Evolutionary conservation across 1,140 invertebrate genomes (phyloP).

Genomic region (Heliothis subflexa): DNA sequence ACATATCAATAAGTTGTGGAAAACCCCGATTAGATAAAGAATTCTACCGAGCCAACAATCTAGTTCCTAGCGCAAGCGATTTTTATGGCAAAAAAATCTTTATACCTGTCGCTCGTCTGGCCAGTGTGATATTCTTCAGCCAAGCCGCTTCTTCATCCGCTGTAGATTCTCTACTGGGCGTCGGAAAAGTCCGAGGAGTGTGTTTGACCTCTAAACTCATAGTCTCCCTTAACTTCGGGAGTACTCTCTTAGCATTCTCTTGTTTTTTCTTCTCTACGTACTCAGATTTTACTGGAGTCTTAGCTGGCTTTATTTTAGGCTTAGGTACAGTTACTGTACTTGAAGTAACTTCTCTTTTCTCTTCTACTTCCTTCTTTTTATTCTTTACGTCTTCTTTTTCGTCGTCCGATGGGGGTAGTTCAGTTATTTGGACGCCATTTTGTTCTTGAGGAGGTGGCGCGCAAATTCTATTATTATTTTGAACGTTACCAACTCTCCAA

Average conservation of each 20-base stretch:
- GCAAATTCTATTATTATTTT: not conserved
- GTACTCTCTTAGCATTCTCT: slow-evolving; percentile 68
- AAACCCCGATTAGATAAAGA: too few species aligned
- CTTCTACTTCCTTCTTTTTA: slow-evolving; percentile 16
- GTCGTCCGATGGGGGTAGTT: slow-evolving; percentile 56
- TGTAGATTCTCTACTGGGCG: slow-evolving; percentile 93
- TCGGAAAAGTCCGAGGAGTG: slow-evolving; percentile 92
- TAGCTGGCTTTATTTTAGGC: slow-evolving; percentile 52
- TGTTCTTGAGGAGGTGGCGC: not conserved
- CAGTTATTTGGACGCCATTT: slow-evolving; percentile 62
- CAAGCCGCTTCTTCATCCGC: slow-evolving; percentile 92
- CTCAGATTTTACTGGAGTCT: slow-evolving; percentile 70
- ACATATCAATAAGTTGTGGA: too few species aligned
- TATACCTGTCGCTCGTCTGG: slow-evolving; percentile 88
- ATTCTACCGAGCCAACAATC: too few species aligned
- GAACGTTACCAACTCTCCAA: slow-evolving; percentile 84
- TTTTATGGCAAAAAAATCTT: too few species aligned
- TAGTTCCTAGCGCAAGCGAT: too few species aligned
- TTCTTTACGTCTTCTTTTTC: slow-evolving; percentile 11
- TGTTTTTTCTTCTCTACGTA: slow-evolving; percentile 77
- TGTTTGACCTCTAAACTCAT: slow-evolving; percentile 90
- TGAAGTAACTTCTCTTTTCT: not conserved
- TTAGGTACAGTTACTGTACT: slow-evolving; percentile 35
- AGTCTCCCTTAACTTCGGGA: slow-evolving; percentile 87
- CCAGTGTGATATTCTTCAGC: slow-evolving; percentile 92